phyloP scores from a whole-genome alignment of 92 coral and sea anemone species.

The Actinostola sp. region DNA sequence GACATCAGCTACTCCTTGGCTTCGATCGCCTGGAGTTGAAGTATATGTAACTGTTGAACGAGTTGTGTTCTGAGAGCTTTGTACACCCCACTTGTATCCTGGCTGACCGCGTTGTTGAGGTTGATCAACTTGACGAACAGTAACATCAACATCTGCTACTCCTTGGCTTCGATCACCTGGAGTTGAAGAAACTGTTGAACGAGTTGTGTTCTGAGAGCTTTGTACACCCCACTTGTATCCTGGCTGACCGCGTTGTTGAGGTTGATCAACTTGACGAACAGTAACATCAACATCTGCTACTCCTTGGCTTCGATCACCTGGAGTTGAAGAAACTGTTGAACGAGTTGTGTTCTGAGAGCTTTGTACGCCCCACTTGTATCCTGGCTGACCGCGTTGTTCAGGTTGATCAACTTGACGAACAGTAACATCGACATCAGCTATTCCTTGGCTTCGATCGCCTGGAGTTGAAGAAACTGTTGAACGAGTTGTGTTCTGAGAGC shows the following conservation, averaged over 20 bases:
- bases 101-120: not conserved
- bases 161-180: not conserved
- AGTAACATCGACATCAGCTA: not conserved
- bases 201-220: not conserved
- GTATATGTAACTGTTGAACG: too few species aligned
- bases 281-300: not conserved
- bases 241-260: not conserved
- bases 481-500: not conserved
- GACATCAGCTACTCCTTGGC: not conserved
- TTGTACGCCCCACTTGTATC: not conserved
- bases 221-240: not conserved
- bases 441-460: not conserved
- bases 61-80: not conserved
- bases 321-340: too few species aligned
- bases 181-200: too few species aligned
- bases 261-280: not conserved
- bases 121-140: not conserved
- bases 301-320: not conserved
- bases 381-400: not conserved
- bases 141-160: not conserved
- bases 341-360: not conserved
- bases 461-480: not conserved
- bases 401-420: not conserved
- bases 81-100: not conserved
- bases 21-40: not conserved